Conservation (phyloP, 2,113 vertebrate species). For the Chlamydotis undulata region DNA sequence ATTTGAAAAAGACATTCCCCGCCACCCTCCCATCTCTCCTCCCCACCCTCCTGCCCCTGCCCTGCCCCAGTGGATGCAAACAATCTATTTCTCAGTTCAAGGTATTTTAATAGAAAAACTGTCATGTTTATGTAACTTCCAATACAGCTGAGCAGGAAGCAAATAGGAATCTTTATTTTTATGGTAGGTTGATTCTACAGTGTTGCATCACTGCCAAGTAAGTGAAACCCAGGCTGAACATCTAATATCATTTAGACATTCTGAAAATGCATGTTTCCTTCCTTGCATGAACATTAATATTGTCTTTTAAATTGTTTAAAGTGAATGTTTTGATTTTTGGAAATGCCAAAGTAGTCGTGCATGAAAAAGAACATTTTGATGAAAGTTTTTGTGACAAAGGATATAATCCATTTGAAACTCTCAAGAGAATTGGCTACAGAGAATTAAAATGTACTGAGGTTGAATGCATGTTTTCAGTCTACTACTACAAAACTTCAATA, state of each 20-base stretch:
- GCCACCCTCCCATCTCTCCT: too few relatives aligned
- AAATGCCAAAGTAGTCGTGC: neutral
- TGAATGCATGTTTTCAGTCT: neutral
- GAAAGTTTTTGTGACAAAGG: neutral
- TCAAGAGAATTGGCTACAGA: neutral
- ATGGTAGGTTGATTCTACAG: slow-evolving; percentile 3
- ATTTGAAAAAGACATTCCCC: neutral
- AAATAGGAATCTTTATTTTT: slow-evolving; percentile 43
- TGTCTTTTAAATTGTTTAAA: slow-evolving; percentile 30
- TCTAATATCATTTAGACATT: neutral
- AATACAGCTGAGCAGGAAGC: slow-evolving; percentile 24
- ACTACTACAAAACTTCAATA: neutral
- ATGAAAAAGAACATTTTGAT: neutral
- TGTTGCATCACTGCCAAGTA: neutral
- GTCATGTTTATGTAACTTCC: slow-evolving; percentile 50
- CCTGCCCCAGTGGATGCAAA: neutral
- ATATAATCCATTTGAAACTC: neutral
- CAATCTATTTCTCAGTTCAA: slow-evolving; percentile 48
- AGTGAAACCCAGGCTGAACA: neutral
- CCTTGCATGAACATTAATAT: neutral
- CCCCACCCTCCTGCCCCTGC: too few relatives aligned
- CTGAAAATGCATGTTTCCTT: neutral
- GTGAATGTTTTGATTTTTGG: neutral
- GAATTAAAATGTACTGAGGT: neutral
- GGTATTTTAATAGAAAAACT: slow-evolving; percentile 51